phyloP scores from a whole-genome alignment of 2,888 invertebrate genomes.

The Orchesella flavescens region DNA sequence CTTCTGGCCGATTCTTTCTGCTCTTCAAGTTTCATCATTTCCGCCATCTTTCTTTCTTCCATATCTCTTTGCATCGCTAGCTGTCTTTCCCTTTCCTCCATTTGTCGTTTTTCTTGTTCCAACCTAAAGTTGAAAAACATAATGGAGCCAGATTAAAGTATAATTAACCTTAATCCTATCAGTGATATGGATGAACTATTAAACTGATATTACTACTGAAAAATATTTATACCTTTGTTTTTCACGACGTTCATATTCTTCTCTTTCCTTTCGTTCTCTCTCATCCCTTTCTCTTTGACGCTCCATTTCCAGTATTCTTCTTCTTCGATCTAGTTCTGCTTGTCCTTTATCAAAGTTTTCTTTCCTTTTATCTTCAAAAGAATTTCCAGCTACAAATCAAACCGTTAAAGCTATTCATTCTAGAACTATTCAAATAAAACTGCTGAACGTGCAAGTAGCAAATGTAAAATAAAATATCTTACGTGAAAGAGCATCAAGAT shows the following conservation, averaged over 20 bases:
- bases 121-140: slow-evolving; percentile 73
- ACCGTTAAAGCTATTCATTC: too few relatives aligned
- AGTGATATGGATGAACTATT: too few relatives aligned
- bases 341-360: slow-evolving; percentile 99
- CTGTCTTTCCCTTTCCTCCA: slow-evolving; percentile 90
- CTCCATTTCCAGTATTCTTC: slow-evolving; percentile 86
- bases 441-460: too few relatives aligned
- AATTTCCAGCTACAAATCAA: slow-evolving; percentile 69
- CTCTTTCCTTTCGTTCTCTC: slow-evolving; percentile 92
- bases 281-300: slow-evolving; percentile 94
- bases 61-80: slow-evolving; percentile 85
- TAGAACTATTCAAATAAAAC: neutral
- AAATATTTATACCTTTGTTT: slow-evolving; percentile 78
- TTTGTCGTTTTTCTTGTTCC: slow-evolving; percentile 84
- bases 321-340: slow-evolving; percentile 92
- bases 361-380: slow-evolving; percentile 96
- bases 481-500: slow-evolving; percentile 82
- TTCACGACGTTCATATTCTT: slow-evolving; percentile 90
- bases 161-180: too few relatives aligned
- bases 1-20: slow-evolving; percentile 86
- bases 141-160: neutral
- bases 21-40: slow-evolving; percentile 85
- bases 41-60: slow-evolving; percentile 84
- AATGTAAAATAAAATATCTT: neutral
- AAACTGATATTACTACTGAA: too few relatives aligned